A percentile compares a stretch with the other conserved stretches of the same genome.
These are phyloP conservation scores for Lasius fuliginosus DNA, from an alignment of 2,888 invertebrate genomes.

Conservation along the genomic window DNA sequence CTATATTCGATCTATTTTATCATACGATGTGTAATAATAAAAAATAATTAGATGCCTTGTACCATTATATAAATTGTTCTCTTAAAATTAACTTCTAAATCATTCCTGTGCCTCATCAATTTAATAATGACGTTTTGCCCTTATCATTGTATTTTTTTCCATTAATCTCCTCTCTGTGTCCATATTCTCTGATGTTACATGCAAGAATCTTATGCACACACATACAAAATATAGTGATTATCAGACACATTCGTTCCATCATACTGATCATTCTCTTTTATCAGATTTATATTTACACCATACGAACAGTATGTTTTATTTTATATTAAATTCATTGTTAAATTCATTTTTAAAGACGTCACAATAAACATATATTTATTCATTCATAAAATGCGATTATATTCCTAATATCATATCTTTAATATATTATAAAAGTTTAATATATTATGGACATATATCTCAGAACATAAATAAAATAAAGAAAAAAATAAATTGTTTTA, in stretches of 20 bases:
- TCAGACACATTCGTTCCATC: constrained; percentile 56
- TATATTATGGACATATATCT: constrained; percentile 5
- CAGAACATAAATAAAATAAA: constrained; percentile 11
- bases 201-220: constrained; percentile 76
- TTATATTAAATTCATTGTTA: constrained; percentile 36
- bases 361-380: constrained; percentile 41
- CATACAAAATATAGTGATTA: constrained; percentile 53
- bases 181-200: constrained; percentile 81
- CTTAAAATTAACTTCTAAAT: constrained; percentile 38
- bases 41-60: constrained; percentile 51
- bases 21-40: neutral
- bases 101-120: constrained; percentile 53
- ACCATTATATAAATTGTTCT: constrained; percentile 22
- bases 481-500: constrained; percentile 10
- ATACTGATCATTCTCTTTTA: constrained; percentile 25
- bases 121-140: constrained; percentile 31
- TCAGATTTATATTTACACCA: constrained; percentile 32
- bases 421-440: constrained; percentile 18
- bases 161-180: constrained; percentile 84
- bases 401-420: constrained; percentile 18
- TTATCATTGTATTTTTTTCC: constrained; percentile 16
- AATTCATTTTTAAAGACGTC: constrained; percentile 9
- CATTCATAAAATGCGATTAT: constrained; percentile 38
- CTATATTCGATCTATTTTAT: neutral
- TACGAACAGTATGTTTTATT: constrained; percentile 9